These are phyloP conservation scores for Myodes glareolus DNA, from an alignment of 2,113 vertebrate species.

Conservation along the genomic window DNA sequence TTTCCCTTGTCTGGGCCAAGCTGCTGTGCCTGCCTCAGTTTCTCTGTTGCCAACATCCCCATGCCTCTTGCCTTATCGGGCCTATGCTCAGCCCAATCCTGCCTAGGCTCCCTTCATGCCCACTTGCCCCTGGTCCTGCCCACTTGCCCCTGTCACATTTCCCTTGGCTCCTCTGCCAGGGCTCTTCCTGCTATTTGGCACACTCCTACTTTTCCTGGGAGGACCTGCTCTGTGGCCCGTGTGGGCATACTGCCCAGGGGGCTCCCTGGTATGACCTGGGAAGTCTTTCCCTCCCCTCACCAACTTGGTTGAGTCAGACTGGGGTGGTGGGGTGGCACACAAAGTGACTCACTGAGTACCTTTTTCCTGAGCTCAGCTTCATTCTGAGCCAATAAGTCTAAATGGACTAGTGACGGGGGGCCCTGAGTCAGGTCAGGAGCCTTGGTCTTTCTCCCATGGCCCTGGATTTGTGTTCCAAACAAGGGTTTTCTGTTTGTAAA, in stretches of 20 bases:
- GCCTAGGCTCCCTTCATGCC: neutral
- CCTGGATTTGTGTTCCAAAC: neutral
- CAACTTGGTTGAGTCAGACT: constrained; percentile 64
- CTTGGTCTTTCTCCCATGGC: neutral
- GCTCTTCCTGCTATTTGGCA: constrained; percentile 37
- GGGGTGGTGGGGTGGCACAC: neutral
- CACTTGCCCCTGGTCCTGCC: constrained; percentile 44
- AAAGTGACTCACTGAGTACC: constrained; percentile 67
- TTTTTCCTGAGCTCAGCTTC: constrained; percentile 69
- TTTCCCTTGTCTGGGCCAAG: neutral
- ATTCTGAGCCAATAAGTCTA: constrained; percentile 67
- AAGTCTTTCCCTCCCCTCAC: constrained; percentile 1
- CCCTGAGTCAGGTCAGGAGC: constrained; percentile 59
- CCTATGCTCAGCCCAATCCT: neutral
- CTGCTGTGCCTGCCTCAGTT: constrained; percentile 43
- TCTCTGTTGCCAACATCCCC: neutral
- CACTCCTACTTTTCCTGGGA: constrained; percentile 19
- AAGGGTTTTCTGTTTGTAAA: constrained; percentile 36
- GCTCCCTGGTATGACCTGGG: constrained; percentile 46
- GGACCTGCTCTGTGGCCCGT: constrained; percentile 6
- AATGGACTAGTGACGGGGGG: constrained; percentile 37
- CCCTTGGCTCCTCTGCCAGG: constrained; percentile 19
- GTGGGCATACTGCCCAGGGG: constrained; percentile 70
- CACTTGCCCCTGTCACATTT: constrained; percentile 9
- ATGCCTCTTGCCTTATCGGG: neutral